Percentiles rank a stretch among this genome's conserved stretches.
Conservation (phyloP, 2,113 vertebrate species). For the Nicator chloris region DNA sequence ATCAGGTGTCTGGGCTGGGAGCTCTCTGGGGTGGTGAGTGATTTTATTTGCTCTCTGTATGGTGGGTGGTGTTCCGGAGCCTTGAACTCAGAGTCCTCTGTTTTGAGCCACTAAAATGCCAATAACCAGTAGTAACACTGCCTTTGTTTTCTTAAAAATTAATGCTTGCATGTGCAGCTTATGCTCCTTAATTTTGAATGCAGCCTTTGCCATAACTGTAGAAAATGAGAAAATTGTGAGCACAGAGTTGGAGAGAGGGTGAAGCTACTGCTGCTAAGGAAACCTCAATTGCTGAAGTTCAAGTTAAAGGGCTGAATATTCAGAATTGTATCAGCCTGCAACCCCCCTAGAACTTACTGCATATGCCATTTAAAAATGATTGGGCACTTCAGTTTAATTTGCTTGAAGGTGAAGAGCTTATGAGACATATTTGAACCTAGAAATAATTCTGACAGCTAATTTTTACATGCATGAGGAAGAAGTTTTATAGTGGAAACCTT, state of each 20-base stretch:
- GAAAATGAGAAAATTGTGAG: not conserved
- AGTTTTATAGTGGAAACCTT: not conserved
- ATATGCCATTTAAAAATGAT: conserved; percentile 22
- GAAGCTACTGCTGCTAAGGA: not conserved
- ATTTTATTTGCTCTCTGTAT: not conserved
- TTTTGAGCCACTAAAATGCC: not conserved
- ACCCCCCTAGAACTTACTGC: not conserved
- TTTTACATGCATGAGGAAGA: not conserved
- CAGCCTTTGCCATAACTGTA: not conserved
- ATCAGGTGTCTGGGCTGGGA: not conserved
- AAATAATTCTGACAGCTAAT: conserved; percentile 26
- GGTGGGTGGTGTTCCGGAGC: not conserved
- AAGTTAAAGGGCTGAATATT: not conserved
- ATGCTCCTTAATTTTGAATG: not conserved
- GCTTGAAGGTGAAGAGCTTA: not conserved
- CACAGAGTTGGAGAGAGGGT: not conserved
- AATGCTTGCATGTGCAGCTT: not conserved
- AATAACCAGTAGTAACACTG: not conserved
- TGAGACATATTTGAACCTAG: not conserved
- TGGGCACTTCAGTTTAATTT: conserved; percentile 45
- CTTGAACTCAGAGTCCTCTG: not conserved
- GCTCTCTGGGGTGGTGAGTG: not conserved
- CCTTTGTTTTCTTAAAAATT: not conserved
- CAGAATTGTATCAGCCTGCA: not conserved
- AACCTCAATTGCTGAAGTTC: not conserved